Conservation (phyloP, 2,797 vertebrate species). For the Pristis pectinata region DNA sequence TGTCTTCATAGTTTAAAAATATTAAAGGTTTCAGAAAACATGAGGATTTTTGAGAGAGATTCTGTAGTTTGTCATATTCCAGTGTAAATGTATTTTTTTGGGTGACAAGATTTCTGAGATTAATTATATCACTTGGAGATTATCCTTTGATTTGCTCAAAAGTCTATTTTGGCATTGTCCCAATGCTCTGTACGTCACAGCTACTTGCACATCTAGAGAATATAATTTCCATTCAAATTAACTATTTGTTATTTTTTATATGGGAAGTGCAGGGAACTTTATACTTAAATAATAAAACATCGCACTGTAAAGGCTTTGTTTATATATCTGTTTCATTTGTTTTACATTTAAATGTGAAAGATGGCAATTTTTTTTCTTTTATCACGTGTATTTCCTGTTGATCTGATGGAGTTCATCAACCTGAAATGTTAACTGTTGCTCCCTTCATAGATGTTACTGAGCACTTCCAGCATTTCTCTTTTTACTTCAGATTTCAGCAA, state of each 20-base stretch:
- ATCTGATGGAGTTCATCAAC: no score
- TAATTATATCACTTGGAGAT: neutral
- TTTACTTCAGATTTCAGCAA: neutral
- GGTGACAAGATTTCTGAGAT: no score
- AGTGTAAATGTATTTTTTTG: neutral
- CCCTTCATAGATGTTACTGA: no score
- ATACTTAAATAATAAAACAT: neutral
- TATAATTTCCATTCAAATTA: neutral
- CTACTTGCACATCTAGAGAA: neutral
- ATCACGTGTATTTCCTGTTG: neutral
- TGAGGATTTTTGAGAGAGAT: neutral
- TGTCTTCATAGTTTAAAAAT: neutral
- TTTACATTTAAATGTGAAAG: neutral
- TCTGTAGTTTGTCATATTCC: neutral
- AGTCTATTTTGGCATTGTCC: neutral
- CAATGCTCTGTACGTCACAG: neutral
- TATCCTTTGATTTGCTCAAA: neutral
- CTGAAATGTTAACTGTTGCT: no score
- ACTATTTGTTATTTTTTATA: neutral
- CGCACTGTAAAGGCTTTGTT: neutral
- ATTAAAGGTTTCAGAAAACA: neutral
- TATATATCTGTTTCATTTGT: neutral
- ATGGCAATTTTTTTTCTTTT: neutral
- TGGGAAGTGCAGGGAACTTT: no score
- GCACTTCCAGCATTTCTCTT: no score